These are phyloP conservation scores for Neomicropteryx cornuta DNA, from an alignment of 1,140 invertebrate species.

Conservation along the genomic window DNA sequence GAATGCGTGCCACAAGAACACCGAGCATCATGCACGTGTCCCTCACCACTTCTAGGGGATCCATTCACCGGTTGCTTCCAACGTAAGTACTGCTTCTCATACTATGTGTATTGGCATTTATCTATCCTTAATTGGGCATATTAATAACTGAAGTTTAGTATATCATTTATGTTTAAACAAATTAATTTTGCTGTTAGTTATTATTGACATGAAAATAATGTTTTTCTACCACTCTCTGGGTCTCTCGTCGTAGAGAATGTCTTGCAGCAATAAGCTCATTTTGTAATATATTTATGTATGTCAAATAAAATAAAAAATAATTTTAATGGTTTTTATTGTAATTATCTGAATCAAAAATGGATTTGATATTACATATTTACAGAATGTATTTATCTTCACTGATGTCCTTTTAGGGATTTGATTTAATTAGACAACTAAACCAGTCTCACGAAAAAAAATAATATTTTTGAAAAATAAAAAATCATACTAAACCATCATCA, in stretches of 20 bases:
- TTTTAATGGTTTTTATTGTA: too few species aligned
- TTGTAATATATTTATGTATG: too few species aligned
- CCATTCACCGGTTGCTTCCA: slow-evolving; percentile 68
- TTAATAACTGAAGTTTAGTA: slow-evolving; percentile 15
- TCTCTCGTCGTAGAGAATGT: neutral
- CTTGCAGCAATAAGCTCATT: neutral
- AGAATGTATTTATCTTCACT: too few species aligned
- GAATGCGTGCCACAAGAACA: slow-evolving; percentile 67
- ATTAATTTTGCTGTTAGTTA: neutral
- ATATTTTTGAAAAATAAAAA: too few species aligned
- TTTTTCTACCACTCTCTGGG: neutral
- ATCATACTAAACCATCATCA: too few species aligned
- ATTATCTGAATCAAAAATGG: too few species aligned
- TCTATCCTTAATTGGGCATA: neutral
- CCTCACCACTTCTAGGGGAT: slow-evolving; percentile 63
- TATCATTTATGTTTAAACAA: neutral
- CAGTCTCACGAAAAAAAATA: too few species aligned
- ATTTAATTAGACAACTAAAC: too few species aligned
- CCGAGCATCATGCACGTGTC: slow-evolving; percentile 65
- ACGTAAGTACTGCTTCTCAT: slow-evolving; percentile 30
- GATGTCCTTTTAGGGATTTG: too few species aligned
- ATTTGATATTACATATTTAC: too few species aligned
- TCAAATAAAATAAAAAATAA: too few species aligned
- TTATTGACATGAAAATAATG: neutral
- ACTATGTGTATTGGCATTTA: neutral